Evolutionary conservation across 2,888 invertebrate species (phyloP).

Genomic region (Tricholauxania praeusta): DNA sequence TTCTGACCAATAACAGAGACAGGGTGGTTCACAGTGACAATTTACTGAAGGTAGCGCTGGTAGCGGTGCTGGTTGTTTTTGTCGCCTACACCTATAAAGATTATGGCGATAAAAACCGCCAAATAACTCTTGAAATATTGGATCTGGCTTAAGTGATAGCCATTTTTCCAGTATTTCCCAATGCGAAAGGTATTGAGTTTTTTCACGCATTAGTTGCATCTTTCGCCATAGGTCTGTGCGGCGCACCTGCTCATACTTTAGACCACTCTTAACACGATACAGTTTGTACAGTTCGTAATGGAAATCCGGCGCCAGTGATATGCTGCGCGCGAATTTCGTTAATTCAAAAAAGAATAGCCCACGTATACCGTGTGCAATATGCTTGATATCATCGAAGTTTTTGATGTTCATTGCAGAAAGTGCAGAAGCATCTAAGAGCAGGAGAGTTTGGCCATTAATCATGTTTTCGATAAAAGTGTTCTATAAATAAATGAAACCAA

Average conservation of each 20-base stretch:
- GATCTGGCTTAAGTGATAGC: constrained; percentile 45
- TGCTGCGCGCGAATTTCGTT: constrained; percentile 66
- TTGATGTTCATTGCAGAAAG: constrained; percentile 69
- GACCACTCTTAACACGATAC: constrained; percentile 70
- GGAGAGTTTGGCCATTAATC: constrained; percentile 68
- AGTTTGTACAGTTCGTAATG: constrained; percentile 70
- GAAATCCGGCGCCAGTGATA: constrained; percentile 68
- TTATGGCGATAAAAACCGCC: constrained; percentile 52
- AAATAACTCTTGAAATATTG: constrained; percentile 51
- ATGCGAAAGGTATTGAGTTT: constrained; percentile 68
- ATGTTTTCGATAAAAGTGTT: constrained; percentile 68
- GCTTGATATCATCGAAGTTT: constrained; percentile 68
- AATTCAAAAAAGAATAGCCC: constrained; percentile 68
- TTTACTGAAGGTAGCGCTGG: constrained; percentile 26
- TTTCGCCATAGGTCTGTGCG: constrained; percentile 70
- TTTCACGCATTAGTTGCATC: constrained; percentile 70
- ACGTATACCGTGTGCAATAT: constrained; percentile 64
- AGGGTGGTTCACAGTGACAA: constrained; percentile 54
- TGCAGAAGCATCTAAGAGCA: constrained; percentile 69
- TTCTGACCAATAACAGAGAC: constrained; percentile 53
- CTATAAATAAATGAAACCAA: constrained; percentile 44
- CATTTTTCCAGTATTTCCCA: constrained; percentile 69
- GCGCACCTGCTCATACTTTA: constrained; percentile 68
- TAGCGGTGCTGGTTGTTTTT: constrained; percentile 16
- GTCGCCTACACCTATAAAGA: constrained; percentile 35